A percentile compares a stretch with the other conserved stretches of the same genome.
phyloP scores from a whole-genome alignment of 2,888 invertebrate species.

The Charanyca ferruginea region DNA sequence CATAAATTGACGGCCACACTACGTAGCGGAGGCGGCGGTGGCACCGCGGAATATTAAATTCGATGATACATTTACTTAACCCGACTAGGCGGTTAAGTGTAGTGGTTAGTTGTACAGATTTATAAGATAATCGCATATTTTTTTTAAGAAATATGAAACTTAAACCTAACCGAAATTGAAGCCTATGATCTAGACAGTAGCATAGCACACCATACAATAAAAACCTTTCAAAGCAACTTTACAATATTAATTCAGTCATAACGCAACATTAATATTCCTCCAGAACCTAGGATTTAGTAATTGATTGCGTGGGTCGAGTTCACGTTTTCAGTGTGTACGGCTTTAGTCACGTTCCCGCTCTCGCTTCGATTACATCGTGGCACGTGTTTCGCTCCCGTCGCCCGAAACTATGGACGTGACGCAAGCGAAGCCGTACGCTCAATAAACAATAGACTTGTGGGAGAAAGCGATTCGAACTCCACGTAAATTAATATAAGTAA shows the following conservation, averaged over 20 bases:
- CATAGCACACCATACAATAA: background rate
- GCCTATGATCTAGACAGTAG: background rate
- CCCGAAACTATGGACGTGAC: constrained; percentile 43
- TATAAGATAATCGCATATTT: too few species aligned
- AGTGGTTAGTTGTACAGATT: too few species aligned
- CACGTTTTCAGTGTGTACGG: constrained; percentile 42
- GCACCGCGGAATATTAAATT: too few species aligned
- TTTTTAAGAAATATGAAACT: background rate
- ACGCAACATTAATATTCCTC: background rate
- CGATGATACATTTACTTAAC: too few species aligned
- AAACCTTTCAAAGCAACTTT: constrained; percentile 5
- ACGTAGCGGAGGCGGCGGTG: too few species aligned
- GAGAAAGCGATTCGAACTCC: constrained; percentile 18
- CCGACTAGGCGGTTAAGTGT: too few species aligned
- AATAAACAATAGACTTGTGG: constrained; percentile 23
- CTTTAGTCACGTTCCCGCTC: constrained; percentile 45
- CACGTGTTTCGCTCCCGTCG: constrained; percentile 47
- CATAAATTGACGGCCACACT: background rate
- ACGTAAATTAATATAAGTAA: constrained; percentile 8
- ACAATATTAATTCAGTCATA: constrained; percentile 19
- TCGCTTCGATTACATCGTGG: constrained; percentile 30
- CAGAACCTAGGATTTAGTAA: constrained; percentile 24
- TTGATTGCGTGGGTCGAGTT: constrained; percentile 30
- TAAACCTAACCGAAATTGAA: background rate
- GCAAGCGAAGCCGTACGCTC: constrained; percentile 35